Conservation (phyloP, 2,113 vertebrate genomes). For the Apteryx mantelli region DNA sequence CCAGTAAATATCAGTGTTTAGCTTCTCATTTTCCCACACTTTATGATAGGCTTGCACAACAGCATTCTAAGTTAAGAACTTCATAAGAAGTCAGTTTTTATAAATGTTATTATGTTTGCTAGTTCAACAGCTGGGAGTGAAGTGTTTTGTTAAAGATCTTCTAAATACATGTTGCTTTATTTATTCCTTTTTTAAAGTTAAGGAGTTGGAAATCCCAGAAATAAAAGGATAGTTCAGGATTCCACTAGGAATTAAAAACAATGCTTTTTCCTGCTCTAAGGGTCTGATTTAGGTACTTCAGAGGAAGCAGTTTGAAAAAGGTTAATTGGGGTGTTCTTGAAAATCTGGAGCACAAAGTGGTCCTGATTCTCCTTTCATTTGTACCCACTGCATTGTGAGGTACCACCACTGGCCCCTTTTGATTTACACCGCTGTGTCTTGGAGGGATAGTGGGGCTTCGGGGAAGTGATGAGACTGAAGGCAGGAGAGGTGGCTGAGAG, state of each 20-base stretch:
- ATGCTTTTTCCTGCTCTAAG: not conserved
- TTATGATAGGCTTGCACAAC: not conserved
- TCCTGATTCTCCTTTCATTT: not conserved
- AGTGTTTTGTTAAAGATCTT: not conserved
- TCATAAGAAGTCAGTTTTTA: not conserved
- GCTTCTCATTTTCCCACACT: not conserved
- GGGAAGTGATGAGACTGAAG: not conserved
- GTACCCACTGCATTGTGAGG: not conserved
- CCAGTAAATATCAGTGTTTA: not conserved
- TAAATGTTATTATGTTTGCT: not conserved
- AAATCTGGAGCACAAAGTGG: not conserved
- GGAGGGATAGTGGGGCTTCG: not conserved
- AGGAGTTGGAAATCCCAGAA: not conserved
- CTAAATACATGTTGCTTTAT: not conserved
- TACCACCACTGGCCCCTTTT: not conserved
- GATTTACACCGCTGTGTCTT: not conserved
- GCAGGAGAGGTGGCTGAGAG: not conserved
- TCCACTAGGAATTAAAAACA: not conserved
- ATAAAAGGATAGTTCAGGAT: not conserved
- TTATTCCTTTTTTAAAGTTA: not conserved
- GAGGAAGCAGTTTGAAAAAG: not conserved
- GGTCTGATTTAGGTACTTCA: not conserved
- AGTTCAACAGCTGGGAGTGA: not conserved
- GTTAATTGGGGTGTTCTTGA: not conserved
- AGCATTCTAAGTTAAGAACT: not conserved